Conservation (phyloP, 2,113 vertebrate species). For the Nothoprocta pentlandii region DNA sequence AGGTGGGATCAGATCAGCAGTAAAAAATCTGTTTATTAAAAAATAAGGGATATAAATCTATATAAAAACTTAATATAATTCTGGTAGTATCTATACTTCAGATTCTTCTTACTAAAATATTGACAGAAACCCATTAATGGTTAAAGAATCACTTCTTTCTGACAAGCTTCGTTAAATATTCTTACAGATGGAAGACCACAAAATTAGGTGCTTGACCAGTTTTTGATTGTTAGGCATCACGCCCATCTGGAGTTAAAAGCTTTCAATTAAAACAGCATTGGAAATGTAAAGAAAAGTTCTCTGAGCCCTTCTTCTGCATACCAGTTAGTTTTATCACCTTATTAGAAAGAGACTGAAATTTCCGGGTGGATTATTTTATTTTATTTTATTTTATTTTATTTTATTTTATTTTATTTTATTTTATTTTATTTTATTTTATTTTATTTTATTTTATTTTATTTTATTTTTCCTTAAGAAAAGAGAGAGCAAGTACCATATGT, state of each 20-base stretch:
- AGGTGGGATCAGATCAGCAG: not conserved
- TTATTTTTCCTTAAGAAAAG: constrained; percentile 53
- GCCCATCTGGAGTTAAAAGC: not conserved
- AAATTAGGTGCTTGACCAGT: not conserved
- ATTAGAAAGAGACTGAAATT: constrained; percentile 15
- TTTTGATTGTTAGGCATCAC: not conserved
- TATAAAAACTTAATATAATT: not conserved
- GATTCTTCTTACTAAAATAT: not conserved
- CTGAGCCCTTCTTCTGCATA: not conserved
- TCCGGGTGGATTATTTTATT: not conserved
- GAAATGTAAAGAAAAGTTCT: not conserved
- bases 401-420: constrained; percentile 73
- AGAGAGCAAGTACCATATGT: not conserved
- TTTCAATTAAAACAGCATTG: not conserved
- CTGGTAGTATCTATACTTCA: not conserved
- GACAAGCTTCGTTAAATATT: not conserved
- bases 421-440: constrained; percentile 11
- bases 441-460: constrained; percentile 71
- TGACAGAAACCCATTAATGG: not conserved
- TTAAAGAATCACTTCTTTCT: not conserved
- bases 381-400: constrained; percentile 62
- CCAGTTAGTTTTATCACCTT: not conserved
- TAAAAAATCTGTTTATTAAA: not conserved
- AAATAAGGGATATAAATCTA: not conserved
- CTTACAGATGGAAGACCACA: not conserved